Base-by-base conservation (phyloP, 2,888 invertebrate genomes). In the Morpho deidamia region DNA sequence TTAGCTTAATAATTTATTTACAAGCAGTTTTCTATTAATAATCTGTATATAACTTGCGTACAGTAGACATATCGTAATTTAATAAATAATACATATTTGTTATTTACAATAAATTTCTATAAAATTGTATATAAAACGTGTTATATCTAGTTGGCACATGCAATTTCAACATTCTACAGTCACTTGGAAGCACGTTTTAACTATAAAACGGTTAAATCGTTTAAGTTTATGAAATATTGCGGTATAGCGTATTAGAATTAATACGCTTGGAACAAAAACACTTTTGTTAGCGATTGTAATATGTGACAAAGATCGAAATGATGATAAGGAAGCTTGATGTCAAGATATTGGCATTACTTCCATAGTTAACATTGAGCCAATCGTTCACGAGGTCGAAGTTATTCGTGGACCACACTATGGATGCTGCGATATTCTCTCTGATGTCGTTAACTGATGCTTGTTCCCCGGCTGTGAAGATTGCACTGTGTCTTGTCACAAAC, bases 381-480 rank as follows among this genome's bases (percentile, higher is more conserved):
- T 62, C 54, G 12, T 76, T 74, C 0, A 90, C 81, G 0, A 64
- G 44, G 0, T 59, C 63, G 1, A 76, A 72, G 61, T 87, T 75
- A 7, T 68, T 59, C 0, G 64, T 55, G 5, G 64, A 74, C 90
- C 90, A 90, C 0, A 73, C 63, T n/a, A 84, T 74, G 1, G 88
- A 81, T 0, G 85, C 83, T 0, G 67, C 78, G 0, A 88, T 80
- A 51, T 86, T 86, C 48, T 83, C 84, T n/a, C 71, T 64, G 33
- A 86, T 85, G 7, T 74, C 80, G 0, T 58, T 73, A 1, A 86
- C 69, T 0, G 83, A 69, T 0, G 83, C 83, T 2, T 62, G 11
- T 54, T 89, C 89, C 9, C 78, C 85, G 0, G 84, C 83, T 0
- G 83, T 74, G 59, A 89, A 77, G 59, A 81, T 74, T 1, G 34